Conservation (phyloP, 2,113 vertebrate genomes). For the Circaetus cinerascens region DNA sequence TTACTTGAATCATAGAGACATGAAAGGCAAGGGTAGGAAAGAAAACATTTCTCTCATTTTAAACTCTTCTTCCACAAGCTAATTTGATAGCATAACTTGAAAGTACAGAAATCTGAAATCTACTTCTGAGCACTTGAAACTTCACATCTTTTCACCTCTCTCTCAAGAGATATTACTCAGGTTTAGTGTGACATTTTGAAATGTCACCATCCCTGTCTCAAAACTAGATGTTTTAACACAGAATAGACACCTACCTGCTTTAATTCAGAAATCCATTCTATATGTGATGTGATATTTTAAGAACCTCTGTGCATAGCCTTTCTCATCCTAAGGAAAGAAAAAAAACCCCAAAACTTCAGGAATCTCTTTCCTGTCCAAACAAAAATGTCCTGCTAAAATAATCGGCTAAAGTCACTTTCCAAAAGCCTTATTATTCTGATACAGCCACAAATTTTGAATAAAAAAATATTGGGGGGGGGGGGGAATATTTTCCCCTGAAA, state of each 20-base stretch:
- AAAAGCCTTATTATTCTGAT: background rate
- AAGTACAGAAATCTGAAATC: conserved; percentile 21
- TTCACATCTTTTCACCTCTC: background rate
- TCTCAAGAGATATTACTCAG: conserved; percentile 31
- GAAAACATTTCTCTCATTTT: background rate
- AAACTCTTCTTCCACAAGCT: background rate
- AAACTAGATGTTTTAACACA: background rate
- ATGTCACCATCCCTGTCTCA: conserved; percentile 17
- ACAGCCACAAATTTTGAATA: background rate
- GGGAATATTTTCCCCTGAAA: background rate
- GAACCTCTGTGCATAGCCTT: background rate
- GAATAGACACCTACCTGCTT: background rate
- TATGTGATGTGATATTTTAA: background rate
- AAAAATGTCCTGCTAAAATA: background rate
- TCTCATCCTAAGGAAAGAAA: background rate
- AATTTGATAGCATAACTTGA: background rate
- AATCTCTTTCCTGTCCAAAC: background rate
- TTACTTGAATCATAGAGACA: background rate
- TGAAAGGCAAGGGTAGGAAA: background rate
- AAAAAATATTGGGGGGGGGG: background rate
- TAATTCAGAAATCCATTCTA: background rate
- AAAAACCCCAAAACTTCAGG: background rate
- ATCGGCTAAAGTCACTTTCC: background rate
- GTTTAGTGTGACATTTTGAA: conserved; percentile 41
- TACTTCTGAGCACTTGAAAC: conserved; percentile 33